A percentile compares a stretch with the other conserved stretches of the same genome.
These are phyloP conservation scores for Drosophila ustulata DNA, from an alignment of 2,888 invertebrate species.

Conservation along the genomic window DNA sequence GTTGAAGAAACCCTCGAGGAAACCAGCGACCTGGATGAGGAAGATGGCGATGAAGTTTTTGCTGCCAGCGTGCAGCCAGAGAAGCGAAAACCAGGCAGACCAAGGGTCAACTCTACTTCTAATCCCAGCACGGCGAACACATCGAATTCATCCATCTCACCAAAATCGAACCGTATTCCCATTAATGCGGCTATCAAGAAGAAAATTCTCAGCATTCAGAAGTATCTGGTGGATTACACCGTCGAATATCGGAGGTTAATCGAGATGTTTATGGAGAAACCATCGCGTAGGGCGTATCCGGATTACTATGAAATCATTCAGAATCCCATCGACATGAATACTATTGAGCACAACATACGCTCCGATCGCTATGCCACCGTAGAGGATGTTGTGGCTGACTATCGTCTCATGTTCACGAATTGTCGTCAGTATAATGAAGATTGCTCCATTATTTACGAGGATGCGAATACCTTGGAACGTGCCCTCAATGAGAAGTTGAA, in stretches of 20 bases:
- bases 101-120: conserved; percentile 79
- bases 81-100: conserved; percentile 81
- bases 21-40: conserved; percentile 78
- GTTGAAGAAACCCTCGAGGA: conserved; percentile 84
- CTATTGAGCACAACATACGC: conserved; percentile 96
- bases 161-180: conserved; percentile 81
- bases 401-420: conserved; percentile 97
- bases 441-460: conserved; percentile 97
- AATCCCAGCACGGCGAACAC: conserved; percentile 61
- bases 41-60: conserved; percentile 67
- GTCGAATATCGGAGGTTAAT: conserved; percentile 94
- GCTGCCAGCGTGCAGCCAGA: conserved; percentile 59
- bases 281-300: conserved; percentile 96
- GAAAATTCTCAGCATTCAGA: conserved; percentile 92
- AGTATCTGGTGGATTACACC: conserved; percentile 89
- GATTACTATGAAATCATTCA: conserved; percentile 98
- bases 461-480: conserved; percentile 95
- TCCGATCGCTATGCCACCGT: conserved; percentile 92
- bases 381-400: conserved; percentile 94
- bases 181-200: conserved; percentile 87
- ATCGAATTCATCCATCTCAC: conserved; percentile 70
- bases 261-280: conserved; percentile 97
- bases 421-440: conserved; percentile 99
- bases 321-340: conserved; percentile 97
- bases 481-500: conserved; percentile 93